A percentile compares a stretch with the other conserved stretches of the same genome.
These are phyloP conservation scores for Aphrocallistes beatrix DNA, from an alignment of 37 sponge, comb jelly and placozoan species.

Conservation along the genomic window DNA sequence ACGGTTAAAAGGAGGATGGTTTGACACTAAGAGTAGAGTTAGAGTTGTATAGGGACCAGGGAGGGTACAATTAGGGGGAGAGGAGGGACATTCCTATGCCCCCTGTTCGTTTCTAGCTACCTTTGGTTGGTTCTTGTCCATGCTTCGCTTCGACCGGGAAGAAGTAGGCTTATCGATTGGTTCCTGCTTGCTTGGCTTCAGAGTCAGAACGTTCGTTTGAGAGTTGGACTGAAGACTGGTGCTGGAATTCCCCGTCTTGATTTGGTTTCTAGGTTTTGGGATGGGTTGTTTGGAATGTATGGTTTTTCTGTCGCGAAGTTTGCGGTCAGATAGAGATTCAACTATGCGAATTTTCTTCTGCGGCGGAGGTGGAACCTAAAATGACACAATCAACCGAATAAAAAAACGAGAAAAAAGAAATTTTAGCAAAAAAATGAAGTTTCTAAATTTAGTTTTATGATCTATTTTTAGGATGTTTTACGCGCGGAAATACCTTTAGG, in stretches of 20 bases:
- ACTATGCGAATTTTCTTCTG: not conserved
- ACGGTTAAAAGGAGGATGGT: too few species aligned
- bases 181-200: not conserved
- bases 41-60: too few species aligned
- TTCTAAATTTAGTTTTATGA: not conserved
- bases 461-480: not conserved
- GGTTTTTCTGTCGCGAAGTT: not conserved
- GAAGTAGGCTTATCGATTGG: conserved; percentile 4
- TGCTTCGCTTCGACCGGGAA: not conserved
- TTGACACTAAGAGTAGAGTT: too few species aligned
- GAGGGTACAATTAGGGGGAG: too few species aligned
- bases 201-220: not conserved
- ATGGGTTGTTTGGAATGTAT: not conserved
- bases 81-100: too few species aligned
- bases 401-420: not conserved
- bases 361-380: not conserved
- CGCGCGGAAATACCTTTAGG: not conserved
- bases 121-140: not conserved
- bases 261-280: not conserved
- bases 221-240: not conserved
- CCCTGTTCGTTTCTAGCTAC: too few species aligned
- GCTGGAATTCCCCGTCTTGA: not conserved
- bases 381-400: not conserved
- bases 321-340: not conserved
- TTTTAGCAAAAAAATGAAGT: not conserved